Evolutionary conservation across 1,140 invertebrate species (phyloP).

Genomic region (Platorchestia sp.): DNA sequence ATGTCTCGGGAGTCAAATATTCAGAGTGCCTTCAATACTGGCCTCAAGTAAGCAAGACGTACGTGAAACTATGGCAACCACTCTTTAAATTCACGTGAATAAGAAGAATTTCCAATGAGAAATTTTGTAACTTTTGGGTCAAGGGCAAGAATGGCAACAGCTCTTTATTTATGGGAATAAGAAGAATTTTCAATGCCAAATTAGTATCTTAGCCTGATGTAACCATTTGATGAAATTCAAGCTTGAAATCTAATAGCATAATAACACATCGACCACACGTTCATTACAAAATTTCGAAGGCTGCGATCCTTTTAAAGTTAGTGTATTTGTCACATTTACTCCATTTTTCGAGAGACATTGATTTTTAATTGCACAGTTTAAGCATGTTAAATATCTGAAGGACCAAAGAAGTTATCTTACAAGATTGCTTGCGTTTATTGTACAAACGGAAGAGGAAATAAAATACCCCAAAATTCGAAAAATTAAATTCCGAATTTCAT

Average conservation of each 20-base stretch:
- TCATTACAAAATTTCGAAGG: no score
- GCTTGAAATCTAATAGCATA: neutral
- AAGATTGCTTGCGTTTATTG: no score
- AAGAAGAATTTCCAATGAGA: neutral
- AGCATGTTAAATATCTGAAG: no score
- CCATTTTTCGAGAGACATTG: no score
- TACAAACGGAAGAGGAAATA: no score
- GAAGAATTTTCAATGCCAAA: neutral
- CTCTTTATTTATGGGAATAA: neutral
- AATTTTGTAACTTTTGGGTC: neutral
- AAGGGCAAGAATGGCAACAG: neutral
- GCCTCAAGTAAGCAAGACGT: neutral
- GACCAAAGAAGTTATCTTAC: no score
- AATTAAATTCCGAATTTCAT: no score
- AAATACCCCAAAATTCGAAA: no score
- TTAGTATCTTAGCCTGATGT: neutral
- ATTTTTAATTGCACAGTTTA: no score
- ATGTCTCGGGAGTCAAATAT: neutral
- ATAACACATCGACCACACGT: neutral
- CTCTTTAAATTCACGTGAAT: neutral
- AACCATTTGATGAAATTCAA: neutral
- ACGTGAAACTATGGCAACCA: neutral
- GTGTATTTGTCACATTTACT: no score
- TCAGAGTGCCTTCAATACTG: neutral
- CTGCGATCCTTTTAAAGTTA: no score